A percentile compares a stretch with the other conserved stretches of the same genome.
Evolutionary conservation across 2,113 vertebrate species (phyloP).

Genomic region (Podarcis raffonei): DNA sequence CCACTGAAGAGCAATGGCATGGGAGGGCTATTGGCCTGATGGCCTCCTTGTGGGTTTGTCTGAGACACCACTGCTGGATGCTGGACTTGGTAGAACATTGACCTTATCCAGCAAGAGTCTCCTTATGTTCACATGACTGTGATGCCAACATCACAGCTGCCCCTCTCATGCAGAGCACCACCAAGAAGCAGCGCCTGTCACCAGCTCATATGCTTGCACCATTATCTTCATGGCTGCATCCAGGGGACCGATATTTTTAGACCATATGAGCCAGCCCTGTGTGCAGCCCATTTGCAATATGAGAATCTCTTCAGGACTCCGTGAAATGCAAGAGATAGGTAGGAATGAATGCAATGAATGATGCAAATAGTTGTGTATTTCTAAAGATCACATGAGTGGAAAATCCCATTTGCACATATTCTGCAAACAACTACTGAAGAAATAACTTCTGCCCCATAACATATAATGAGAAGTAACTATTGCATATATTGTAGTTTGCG

Average conservation of each 20-base stretch:
- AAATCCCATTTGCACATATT: neutral
- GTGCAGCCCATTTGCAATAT: neutral
- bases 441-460: fast-evolving
- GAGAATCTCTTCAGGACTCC: neutral
- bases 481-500: neutral
- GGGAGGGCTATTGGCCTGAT: too few species aligned
- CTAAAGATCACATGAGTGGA: neutral
- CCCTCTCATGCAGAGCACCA: neutral
- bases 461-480: fast-evolving
- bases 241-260: neutral
- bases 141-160: neutral
- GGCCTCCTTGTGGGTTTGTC: too few species aligned
- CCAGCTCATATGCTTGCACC: too few species aligned
- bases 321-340: neutral
- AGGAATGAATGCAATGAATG: neutral
- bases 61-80: too few species aligned
- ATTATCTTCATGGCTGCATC: neutral
- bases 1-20: too few species aligned
- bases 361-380: neutral
- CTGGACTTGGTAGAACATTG: too few species aligned
- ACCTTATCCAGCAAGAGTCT: neutral
- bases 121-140: neutral
- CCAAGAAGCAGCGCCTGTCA: neutral
- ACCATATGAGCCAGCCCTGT: neutral
- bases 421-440: neutral